phyloP scores from a whole-genome alignment of 2,888 invertebrate species.

The Diarsia rubi region DNA sequence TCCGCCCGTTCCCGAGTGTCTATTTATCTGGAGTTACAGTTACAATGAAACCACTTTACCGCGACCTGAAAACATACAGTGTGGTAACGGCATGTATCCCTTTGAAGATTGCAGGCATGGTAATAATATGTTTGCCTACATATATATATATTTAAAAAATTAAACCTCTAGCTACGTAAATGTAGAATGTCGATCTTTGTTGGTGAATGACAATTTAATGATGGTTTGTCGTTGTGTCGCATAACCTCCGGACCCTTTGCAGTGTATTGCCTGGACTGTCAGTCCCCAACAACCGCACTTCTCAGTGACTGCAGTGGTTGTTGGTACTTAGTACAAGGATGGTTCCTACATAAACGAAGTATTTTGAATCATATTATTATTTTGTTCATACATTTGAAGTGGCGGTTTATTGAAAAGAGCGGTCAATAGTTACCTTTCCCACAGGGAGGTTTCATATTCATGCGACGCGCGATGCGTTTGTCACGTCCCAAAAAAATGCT shows the following conservation, averaged over 20 bases:
- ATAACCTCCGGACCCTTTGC: not conserved
- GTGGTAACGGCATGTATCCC: not conserved
- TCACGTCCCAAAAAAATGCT: too few relatives aligned
- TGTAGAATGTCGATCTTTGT: not conserved
- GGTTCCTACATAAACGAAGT: not conserved
- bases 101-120: not conserved
- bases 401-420: not conserved
- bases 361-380: too few relatives aligned
- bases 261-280: not conserved
- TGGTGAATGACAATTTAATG: not conserved
- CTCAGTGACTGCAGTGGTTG: not conserved
- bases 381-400: too few relatives aligned
- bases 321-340: not conserved
- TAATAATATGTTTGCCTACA: not conserved
- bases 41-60: not conserved
- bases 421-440: not conserved
- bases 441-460: not conserved
- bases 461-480: not conserved
- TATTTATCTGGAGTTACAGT: not conserved
- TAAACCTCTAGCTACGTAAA: not conserved
- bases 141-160: not conserved
- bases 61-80: not conserved
- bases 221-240: not conserved
- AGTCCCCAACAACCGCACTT: not conserved
- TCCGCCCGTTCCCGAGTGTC: not conserved